phyloP scores from a whole-genome alignment of 1,140 invertebrate species.

The Teleopsis dalmanni region DNA sequence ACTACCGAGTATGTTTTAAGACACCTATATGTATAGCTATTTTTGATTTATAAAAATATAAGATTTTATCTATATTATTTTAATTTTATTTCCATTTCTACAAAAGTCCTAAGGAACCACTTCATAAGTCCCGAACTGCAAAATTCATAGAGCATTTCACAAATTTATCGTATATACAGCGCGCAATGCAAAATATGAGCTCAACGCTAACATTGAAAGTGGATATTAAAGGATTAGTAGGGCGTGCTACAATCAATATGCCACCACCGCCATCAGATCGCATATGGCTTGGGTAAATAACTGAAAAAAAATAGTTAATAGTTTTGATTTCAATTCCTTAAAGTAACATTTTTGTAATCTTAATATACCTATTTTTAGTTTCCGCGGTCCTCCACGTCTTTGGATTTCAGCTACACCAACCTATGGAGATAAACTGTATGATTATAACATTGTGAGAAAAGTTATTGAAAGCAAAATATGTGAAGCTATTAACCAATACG shows the following conservation, averaged over 20 bases:
- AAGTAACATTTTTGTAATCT: too few species aligned
- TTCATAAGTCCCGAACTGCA: too few species aligned
- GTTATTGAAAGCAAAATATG: conserved; percentile 87
- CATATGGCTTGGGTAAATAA: conserved; percentile 67
- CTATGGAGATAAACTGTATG: conserved; percentile 76
- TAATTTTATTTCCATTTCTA: too few species aligned
- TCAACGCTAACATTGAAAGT: conserved; percentile 85
- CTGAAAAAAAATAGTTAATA: too few species aligned
- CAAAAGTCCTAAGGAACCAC: too few species aligned
- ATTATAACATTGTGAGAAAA: conserved; percentile 74
- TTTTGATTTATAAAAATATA: too few species aligned
- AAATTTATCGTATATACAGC: conserved; percentile 69
- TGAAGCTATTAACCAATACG: conserved; percentile 75
- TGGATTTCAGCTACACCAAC: conserved; percentile 74
- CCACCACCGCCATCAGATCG: conserved; percentile 89
- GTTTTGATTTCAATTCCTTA: too few species aligned
- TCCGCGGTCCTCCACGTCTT: conserved; percentile 65
- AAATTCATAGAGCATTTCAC: conserved; percentile 71
- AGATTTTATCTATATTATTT: too few species aligned
- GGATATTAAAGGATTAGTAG: conserved; percentile 74
- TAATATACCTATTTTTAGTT: conserved; percentile 45
- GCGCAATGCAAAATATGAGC: conserved; percentile 79
- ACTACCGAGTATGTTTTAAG: too few species aligned
- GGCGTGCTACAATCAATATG: conserved; percentile 83
- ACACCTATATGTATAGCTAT: too few species aligned